phyloP scores from a whole-genome alignment of 2,797 vertebrate species.

The Microcaecilia unicolor region DNA sequence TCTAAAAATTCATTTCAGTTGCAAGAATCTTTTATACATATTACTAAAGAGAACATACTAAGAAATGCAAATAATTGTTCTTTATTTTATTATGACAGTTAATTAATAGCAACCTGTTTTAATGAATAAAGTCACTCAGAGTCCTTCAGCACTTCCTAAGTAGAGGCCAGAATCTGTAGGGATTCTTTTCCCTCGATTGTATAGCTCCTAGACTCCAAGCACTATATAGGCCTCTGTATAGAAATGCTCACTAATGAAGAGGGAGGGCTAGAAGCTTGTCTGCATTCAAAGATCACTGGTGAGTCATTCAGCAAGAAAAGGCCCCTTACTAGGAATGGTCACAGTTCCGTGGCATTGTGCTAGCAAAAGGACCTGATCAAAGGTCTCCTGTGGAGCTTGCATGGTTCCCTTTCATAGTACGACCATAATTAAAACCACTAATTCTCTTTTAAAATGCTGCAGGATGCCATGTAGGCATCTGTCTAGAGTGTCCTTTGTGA shows the following conservation, averaged over 20 bases:
- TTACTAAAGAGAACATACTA: constrained; percentile 56
- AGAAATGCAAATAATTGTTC: constrained; percentile 72
- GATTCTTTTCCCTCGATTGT: constrained; percentile 65
- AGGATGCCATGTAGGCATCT: constrained; percentile 78
- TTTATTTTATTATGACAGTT: constrained; percentile 80
- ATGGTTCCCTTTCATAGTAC: constrained; percentile 71
- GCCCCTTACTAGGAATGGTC: constrained; percentile 69
- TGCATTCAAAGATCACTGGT: constrained; percentile 77
- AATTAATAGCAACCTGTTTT: constrained; percentile 82
- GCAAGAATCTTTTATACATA: constrained; percentile 63
- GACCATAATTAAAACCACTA: constrained; percentile 81
- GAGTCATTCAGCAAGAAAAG: constrained; percentile 74
- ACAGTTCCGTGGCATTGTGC: constrained; percentile 77
- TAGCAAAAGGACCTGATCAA: constrained; percentile 68
- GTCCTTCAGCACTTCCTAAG: constrained; percentile 75
- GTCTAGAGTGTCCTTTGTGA: constrained; percentile 78
- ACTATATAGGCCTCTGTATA: constrained; percentile 69
- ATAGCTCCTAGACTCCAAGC: constrained; percentile 51
- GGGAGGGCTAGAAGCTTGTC: constrained; percentile 71
- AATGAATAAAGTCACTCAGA: constrained; percentile 76
- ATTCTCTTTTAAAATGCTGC: constrained; percentile 82
- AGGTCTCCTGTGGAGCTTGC: constrained; percentile 64
- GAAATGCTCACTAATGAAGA: constrained; percentile 79
- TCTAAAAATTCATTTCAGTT: constrained; percentile 57
- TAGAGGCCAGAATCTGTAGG: constrained; percentile 64